Base-by-base conservation (phyloP, 2,888 invertebrate species). In the Bellardia pandia region DNA sequence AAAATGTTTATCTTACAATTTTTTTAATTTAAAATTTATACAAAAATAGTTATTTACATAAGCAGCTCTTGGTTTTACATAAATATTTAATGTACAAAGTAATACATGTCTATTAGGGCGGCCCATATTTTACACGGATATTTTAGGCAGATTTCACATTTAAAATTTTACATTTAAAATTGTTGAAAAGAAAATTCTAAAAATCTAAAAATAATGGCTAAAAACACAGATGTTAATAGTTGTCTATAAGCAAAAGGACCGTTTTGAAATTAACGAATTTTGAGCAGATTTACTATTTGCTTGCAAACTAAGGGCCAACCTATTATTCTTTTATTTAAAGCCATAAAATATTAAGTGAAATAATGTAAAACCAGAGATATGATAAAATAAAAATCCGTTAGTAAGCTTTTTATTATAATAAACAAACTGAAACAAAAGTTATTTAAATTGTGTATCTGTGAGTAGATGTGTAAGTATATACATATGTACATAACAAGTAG, bases 31-130 rank as follows among this genome's bases (percentile, higher is more conserved):
- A 14, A 30, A 69, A 66, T 66, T 58, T 33, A 58, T 58, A 33
- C 64, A 37, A 40, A 64, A 40, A 64, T n/a, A 64, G 16, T 8
- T 53, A 9, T 72, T 72, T 53, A 53, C 60, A 72, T 74, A 74
- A 74, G 58, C 74, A 58, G 66, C 48, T 33, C 66, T 40, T 11
- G 45, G 23, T 45, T 48, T 13, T 37, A 23, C 9, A 75, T 74
- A 58, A 74, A 58, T 81, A 45, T 80, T 72, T 80, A 62, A 80
- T 71, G 7, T 79, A 60, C 23, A 42, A 14, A n/a, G 3, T 8
- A 56, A 23, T 23, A 23, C 23, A 23, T 23, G 23, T 23, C 23
- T 23, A 23, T 23, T 23, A 23, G 23, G 23, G 23, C 0, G 23
- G 23, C 23, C 23, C 23, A 23, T 23, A 23, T 23, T 23, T 23